These are phyloP conservation scores for Tragelaphus oryx DNA, from an alignment of 2,797 vertebrate species.

Conservation along the genomic window DNA sequence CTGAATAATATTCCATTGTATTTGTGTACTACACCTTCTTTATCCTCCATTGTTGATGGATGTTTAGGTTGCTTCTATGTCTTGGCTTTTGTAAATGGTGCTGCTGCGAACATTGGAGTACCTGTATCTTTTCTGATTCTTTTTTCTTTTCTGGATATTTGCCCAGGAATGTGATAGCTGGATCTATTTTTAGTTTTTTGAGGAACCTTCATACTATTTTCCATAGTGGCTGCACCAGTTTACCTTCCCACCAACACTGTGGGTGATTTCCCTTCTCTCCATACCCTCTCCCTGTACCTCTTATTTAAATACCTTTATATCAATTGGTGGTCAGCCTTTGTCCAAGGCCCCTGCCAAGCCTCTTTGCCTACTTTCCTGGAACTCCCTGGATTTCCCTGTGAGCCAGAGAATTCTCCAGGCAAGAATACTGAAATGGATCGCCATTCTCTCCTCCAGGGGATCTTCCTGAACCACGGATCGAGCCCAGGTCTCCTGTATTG, in stretches of 20 bases:
- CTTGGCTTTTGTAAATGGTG: neutral
- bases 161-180: neutral
- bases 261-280: neutral
- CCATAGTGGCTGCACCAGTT: neutral
- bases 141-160: neutral
- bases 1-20: neutral
- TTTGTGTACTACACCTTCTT: neutral
- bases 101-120: neutral
- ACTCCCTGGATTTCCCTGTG: neutral
- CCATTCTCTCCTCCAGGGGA: neutral
- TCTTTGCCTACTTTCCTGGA: neutral
- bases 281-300: neutral
- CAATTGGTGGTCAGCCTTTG: neutral
- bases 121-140: neutral
- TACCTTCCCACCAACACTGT: neutral
- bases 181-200: neutral
- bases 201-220: neutral
- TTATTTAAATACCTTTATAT: neutral
- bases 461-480: accelerated
- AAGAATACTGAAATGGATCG: neutral
- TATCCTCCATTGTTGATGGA: neutral
- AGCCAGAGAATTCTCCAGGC: neutral
- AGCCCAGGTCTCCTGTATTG: neutral
- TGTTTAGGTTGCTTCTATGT: neutral
- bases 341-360: neutral